A percentile compares a stretch with the other conserved stretches of the same genome.
Evolutionary conservation across 2,113 vertebrate species (phyloP).

Genomic region (Euleptes europaea): DNA sequence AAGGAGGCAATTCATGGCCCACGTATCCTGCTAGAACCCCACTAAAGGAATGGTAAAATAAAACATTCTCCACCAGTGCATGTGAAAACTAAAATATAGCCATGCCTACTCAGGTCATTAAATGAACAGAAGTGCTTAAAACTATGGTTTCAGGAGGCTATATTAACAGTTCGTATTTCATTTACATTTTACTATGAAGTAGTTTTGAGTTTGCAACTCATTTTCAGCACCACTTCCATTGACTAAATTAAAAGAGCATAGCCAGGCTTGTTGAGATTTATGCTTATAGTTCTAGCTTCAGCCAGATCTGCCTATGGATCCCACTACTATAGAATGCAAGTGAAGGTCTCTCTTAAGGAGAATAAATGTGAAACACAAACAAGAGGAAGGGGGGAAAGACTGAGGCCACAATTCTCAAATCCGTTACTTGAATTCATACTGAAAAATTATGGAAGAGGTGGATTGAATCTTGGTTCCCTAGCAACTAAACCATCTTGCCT

Average conservation of each 20-base stretch:
- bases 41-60: not conserved
- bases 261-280: slow-evolving; percentile 7
- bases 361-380: too few relatives aligned
- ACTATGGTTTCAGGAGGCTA: not conserved
- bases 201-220: not conserved
- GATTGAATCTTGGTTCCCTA: not conserved
- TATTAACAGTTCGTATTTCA: not conserved
- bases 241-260: slow-evolving; percentile 20
- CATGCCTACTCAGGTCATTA: too few relatives aligned
- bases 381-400: too few relatives aligned
- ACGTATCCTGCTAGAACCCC: not conserved
- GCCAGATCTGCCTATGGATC: too few relatives aligned
- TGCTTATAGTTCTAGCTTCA: too few relatives aligned
- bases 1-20: not conserved
- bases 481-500: not conserved
- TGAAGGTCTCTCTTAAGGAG: too few relatives aligned
- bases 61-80: not conserved
- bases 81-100: too few relatives aligned
- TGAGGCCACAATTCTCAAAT: too few relatives aligned
- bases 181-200: not conserved
- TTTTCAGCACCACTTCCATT: slow-evolving; percentile 17
- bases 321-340: too few relatives aligned
- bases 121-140: not conserved
- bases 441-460: not conserved
- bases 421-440: too few relatives aligned